Base-by-base conservation (phyloP, 2,797 vertebrate species). In the Neomorphus geoffroyi region DNA sequence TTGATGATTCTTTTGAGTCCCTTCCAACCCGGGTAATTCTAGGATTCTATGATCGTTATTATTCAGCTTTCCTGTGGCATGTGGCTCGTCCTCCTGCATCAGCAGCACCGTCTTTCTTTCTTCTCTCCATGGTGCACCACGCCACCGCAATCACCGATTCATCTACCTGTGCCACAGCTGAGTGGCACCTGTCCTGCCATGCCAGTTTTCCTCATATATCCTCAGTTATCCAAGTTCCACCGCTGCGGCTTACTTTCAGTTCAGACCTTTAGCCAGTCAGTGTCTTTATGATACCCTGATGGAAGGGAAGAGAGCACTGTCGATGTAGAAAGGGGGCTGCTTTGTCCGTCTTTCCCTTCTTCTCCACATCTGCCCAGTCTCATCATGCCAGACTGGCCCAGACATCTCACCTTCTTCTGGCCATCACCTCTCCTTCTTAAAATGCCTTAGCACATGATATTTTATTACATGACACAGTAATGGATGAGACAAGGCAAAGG, bases 91-190 rank as follows among this genome's bases (percentile, higher is more conserved):
- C 61, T 85, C 65, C 75, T 86, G 54, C 75, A 54, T 83, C 80
- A 43, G 33, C 46, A 37, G 21, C 33, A 43, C 19, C 39, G 18
- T 48, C 45, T 69, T 73, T 81, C 27, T n/a, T 43, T 77, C 57
- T 33, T 87, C 57, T 69, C 33, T 18, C 24, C 33, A 71, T 51
- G 60, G 54, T 0, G 0, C 32, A 60, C 21, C 0, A 0, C 41
- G 45, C 43, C 7, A 10, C 54, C 51, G 51, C 74, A 45, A 35
- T 61, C 21, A 11, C 58, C 41, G 65, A 33, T 32, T 50, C 26
- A 41, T n/a, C 46, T 64, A 15, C 69, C 53, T 58, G 32, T 87
- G 56, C 18, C 18, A 21, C 43, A 35, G 64, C 9, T 80, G 85
- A 24, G 32, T 67, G 57, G 67, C 41, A 27, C 39, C 74, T 73